Evolutionary conservation across 2,797 vertebrate species (phyloP).

Genomic region (Allobates femoralis): DNA sequence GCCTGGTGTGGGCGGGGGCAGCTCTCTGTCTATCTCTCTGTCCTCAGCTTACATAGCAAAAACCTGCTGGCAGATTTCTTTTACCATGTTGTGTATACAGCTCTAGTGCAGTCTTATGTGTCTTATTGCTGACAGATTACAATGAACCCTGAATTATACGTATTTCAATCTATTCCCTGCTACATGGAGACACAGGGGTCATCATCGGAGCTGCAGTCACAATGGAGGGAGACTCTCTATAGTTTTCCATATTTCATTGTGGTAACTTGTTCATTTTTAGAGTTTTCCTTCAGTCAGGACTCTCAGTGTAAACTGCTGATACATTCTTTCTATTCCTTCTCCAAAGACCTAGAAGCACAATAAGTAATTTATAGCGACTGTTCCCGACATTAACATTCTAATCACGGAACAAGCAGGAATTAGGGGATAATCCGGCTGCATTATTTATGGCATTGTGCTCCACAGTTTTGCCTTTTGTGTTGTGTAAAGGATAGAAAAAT

Average conservation of each 20-base stretch:
- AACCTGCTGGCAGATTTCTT: too few species aligned
- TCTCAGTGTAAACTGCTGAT: background rate
- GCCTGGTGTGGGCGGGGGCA: too few species aligned
- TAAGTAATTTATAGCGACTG: background rate
- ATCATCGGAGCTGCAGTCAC: background rate
- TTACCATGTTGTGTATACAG: too few species aligned
- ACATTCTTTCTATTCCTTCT: background rate
- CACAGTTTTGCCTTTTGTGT: background rate
- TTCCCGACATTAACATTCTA: background rate
- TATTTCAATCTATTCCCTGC: too few species aligned
- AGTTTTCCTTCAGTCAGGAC: background rate
- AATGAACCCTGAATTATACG: too few species aligned
- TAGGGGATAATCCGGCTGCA: slow-evolving; percentile 3
- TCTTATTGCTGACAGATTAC: too few species aligned
- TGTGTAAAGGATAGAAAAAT: background rate
- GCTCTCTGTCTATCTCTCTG: too few species aligned
- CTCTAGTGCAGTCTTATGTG: too few species aligned
- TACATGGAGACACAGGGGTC: background rate
- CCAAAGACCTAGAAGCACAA: background rate
- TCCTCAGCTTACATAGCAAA: too few species aligned
- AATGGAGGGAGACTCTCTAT: background rate
- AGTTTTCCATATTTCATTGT: too few species aligned
- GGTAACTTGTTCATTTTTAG: too few species aligned
- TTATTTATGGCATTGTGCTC: slow-evolving; percentile 11
- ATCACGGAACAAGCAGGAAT: background rate